These are phyloP conservation scores for Thalpophila matura DNA, from an alignment of 2,888 invertebrate species.

Conservation along the genomic window DNA sequence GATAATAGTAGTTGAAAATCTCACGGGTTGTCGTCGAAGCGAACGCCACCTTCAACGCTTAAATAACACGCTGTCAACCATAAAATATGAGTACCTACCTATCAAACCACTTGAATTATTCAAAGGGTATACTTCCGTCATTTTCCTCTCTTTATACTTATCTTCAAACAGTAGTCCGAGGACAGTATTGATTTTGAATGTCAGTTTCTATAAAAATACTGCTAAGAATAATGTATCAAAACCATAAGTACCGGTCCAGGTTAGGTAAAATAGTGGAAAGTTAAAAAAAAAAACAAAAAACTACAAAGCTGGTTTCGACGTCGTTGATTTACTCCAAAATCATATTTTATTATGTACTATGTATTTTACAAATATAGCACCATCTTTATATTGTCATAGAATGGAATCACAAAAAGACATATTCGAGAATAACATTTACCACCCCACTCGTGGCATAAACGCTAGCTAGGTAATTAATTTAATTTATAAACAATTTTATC, in stretches of 20 bases:
- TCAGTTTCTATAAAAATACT: constrained; percentile 11
- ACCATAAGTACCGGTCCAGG: constrained; percentile 13
- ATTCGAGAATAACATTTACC: too few species aligned
- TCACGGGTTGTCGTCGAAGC: constrained; percentile 73
- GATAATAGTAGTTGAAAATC: constrained; percentile 79
- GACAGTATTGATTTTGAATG: constrained; percentile 34
- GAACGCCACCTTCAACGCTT: constrained; percentile 52
- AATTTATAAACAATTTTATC: too few species aligned
- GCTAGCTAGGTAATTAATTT: too few species aligned
- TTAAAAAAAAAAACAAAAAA: neutral
- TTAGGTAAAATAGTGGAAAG: constrained; percentile 1
- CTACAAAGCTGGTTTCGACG: neutral
- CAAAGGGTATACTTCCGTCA: constrained; percentile 50
- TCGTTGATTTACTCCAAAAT: neutral
- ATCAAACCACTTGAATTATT: constrained; percentile 58
- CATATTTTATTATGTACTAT: neutral
- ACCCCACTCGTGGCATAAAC: too few species aligned
- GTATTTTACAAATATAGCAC: neutral
- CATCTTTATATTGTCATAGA: neutral
- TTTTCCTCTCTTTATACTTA: constrained; percentile 31
- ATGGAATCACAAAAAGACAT: too few species aligned
- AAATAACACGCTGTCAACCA: constrained; percentile 65
- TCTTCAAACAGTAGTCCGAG: constrained; percentile 34
- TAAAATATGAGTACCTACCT: constrained; percentile 56
- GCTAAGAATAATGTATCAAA: constrained; percentile 25